Percentiles rank a stretch among this genome's conserved stretches.
phyloP scores from a whole-genome alignment of 2,797 vertebrate species.

The Strix occidentalis region DNA sequence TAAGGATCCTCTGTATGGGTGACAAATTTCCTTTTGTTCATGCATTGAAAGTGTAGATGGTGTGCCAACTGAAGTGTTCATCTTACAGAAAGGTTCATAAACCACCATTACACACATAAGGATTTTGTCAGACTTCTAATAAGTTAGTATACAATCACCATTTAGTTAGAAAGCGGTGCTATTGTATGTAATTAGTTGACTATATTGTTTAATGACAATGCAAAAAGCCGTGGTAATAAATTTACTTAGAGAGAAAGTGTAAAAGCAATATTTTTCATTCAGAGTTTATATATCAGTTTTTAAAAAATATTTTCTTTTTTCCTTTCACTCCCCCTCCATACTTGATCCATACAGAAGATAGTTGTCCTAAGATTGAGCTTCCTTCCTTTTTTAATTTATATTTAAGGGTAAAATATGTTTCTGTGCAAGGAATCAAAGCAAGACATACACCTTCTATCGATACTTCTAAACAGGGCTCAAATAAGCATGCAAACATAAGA shows the following conservation, averaged over 20 bases:
- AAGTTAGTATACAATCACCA: not conserved
- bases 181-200: not conserved
- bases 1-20: not conserved
- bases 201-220: not conserved
- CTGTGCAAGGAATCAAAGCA: not conserved
- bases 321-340: not conserved
- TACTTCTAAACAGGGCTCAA: not conserved
- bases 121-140: not conserved
- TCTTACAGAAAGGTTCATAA: not conserved
- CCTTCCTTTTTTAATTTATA: not conserved
- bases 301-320: not conserved
- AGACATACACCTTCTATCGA: rapidly evolving
- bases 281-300: not conserved
- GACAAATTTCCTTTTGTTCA: not conserved
- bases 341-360: not conserved
- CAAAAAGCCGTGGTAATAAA: not conserved
- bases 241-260: not conserved
- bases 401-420: not conserved
- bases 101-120: not conserved
- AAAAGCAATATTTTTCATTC: not conserved
- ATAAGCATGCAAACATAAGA: not conserved
- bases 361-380: not conserved
- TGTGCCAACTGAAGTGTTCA: not conserved
- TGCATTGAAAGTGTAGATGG: not conserved
- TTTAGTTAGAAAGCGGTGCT: not conserved